Conservation (phyloP, 2,113 vertebrate species). For the Lampris incognitus region DNA sequence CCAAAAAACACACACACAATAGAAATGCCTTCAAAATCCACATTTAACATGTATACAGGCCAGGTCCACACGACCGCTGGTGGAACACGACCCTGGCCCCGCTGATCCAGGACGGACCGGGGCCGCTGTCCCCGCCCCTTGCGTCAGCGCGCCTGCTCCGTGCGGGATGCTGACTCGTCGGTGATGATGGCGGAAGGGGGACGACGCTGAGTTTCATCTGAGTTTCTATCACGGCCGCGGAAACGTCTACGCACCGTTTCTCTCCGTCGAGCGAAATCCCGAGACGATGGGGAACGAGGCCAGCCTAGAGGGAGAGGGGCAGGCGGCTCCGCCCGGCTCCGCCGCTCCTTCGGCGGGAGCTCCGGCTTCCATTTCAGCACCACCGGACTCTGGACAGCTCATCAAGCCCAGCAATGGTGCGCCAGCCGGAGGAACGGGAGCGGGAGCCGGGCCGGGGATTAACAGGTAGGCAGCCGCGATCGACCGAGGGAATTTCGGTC, state of each 20-base stretch:
- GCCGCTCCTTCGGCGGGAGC: constrained; percentile 78
- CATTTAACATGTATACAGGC: too few relatives aligned
- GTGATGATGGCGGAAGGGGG: constrained; percentile 88
- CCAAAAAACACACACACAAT: too few relatives aligned
- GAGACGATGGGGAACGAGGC: constrained; percentile 85
- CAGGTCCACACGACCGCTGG: too few relatives aligned
- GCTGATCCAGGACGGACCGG: too few relatives aligned
- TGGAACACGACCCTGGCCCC: too few relatives aligned
- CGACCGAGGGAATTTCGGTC: constrained; percentile 39
- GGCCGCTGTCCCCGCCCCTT: constrained; percentile 48
- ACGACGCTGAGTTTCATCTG: constrained; percentile 80
- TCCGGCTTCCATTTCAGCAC: constrained; percentile 87
- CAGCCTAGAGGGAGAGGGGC: constrained; percentile 82
- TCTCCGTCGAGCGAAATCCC: constrained; percentile 68
- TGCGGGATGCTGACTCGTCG: constrained; percentile 83
- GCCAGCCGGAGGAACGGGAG: constrained; percentile 78
- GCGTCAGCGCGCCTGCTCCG: constrained; percentile 81
- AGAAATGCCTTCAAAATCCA: too few relatives aligned
- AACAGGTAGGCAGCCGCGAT: constrained; percentile 84
- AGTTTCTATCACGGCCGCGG: constrained; percentile 72
- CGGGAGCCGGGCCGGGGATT: constrained; percentile 81
- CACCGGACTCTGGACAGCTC: constrained; percentile 86
- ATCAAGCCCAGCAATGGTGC: constrained; percentile 85
- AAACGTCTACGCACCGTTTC: constrained; percentile 71
- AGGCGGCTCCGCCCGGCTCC: constrained; percentile 80